Evolutionary conservation across 2,888 invertebrate species (phyloP).

Genomic region (Blastobasis lacticolella): DNA sequence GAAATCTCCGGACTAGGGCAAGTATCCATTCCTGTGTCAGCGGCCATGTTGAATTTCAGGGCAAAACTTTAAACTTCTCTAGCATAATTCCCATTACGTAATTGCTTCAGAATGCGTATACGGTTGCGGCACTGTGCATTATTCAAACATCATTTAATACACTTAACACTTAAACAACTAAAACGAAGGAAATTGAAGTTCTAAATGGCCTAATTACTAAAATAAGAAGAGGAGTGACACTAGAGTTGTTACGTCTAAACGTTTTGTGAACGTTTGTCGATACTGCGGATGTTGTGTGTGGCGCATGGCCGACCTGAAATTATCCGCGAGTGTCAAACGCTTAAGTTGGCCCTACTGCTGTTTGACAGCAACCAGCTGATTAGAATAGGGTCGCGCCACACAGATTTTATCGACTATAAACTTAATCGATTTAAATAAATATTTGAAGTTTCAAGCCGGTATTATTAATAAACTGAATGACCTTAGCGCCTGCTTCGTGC

Average conservation of each 20-base stretch:
- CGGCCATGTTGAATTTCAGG: slow-evolving; percentile 86
- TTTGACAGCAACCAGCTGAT: slow-evolving; percentile 69
- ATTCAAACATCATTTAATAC: slow-evolving; percentile 55
- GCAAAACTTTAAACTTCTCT: slow-evolving; percentile 72
- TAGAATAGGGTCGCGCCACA: slow-evolving; percentile 31
- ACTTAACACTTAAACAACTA: slow-evolving; percentile 68
- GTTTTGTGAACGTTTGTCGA: slow-evolving; percentile 71
- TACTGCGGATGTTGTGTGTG: slow-evolving; percentile 62
- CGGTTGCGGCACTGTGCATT: slow-evolving; percentile 62
- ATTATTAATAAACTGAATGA: too few species aligned
- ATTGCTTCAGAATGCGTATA: slow-evolving; percentile 63
- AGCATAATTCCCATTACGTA: slow-evolving; percentile 75
- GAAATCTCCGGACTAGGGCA: slow-evolving; percentile 94
- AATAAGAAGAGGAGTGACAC: slow-evolving; percentile 67
- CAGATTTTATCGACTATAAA: too few species aligned
- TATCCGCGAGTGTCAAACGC: slow-evolving; percentile 35
- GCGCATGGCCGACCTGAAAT: slow-evolving; percentile 38
- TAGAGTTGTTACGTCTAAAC: slow-evolving; percentile 66
- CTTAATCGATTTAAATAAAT: neutral
- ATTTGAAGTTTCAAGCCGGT: too few species aligned
- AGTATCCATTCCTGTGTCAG: slow-evolving; percentile 95
- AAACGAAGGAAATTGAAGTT: slow-evolving; percentile 51
- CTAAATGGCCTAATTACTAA: slow-evolving; percentile 59
- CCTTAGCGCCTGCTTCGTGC: too few species aligned
- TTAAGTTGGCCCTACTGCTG: slow-evolving; percentile 46